Conservation (phyloP, 2,797 vertebrate genomes). For the Pseudomugil gertrudae region DNA sequence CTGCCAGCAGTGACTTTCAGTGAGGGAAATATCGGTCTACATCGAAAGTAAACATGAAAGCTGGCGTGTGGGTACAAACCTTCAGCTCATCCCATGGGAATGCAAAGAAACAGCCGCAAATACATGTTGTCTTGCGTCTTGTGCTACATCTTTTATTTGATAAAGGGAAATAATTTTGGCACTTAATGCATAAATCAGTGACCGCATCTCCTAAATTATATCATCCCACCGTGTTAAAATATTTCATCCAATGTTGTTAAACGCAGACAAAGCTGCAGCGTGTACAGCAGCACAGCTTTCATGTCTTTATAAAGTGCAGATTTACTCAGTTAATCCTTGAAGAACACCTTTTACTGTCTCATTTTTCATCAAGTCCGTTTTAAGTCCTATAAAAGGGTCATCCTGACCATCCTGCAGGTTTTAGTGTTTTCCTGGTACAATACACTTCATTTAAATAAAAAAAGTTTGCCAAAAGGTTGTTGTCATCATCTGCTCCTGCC, state of each 20-base stretch:
- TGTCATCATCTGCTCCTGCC: too few species aligned
- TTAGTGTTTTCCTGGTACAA: too few species aligned
- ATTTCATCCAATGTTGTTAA: background rate
- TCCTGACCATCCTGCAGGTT: too few species aligned
- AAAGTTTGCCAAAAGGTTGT: too few species aligned
- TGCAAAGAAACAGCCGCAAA: background rate
- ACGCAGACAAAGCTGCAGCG: background rate
- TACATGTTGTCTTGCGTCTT: background rate
- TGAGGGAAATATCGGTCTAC: conserved; percentile 24
- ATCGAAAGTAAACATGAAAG: conserved; percentile 11
- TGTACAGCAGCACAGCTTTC: background rate
- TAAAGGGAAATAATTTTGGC: background rate
- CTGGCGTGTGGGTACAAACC: background rate
- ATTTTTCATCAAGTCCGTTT: too few species aligned
- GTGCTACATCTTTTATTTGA: background rate
- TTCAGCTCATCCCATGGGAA: background rate
- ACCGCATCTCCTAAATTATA: background rate
- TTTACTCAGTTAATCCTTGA: too few species aligned
- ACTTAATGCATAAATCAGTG: background rate
- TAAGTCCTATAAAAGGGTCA: too few species aligned
- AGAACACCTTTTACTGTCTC: too few species aligned
- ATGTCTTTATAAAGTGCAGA: too few species aligned
- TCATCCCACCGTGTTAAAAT: background rate
- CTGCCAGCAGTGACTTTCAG: conserved; percentile 37
- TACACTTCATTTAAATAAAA: too few species aligned